Conservation (phyloP, 2,888 invertebrate species). For the Plagiodera versicolora region DNA sequence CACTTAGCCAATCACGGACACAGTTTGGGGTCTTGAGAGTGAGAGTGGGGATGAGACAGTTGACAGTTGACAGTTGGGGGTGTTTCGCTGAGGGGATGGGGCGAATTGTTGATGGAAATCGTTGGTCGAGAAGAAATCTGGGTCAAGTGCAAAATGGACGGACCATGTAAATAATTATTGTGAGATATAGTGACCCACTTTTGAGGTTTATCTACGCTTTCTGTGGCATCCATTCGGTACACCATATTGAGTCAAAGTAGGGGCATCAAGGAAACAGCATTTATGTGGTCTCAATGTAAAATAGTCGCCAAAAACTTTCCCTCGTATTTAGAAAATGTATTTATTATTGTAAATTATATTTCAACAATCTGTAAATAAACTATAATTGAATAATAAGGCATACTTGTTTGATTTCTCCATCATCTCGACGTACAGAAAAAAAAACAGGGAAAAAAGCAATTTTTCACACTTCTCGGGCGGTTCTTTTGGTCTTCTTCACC, state of each 20-base stretch:
- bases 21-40: conserved; percentile 53
- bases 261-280: not conserved
- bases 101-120: too few species aligned
- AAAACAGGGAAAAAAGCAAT: too few species aligned
- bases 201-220: too few species aligned
- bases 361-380: conserved; percentile 40
- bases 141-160: conserved; percentile 19
- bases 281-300: conserved; percentile 13
- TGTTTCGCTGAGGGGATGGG: too few species aligned
- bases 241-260: not conserved
- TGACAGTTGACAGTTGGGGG: not conserved
- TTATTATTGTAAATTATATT: conserved; percentile 34
- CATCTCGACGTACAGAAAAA: too few species aligned
- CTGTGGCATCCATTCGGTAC: not conserved
- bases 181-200: too few species aligned
- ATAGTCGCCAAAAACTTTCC: conserved; percentile 15
- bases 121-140: conserved; percentile 7
- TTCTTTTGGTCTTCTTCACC: conserved; percentile 29
- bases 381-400: not conserved
- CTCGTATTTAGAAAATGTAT: conserved; percentile 29
- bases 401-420: not conserved
- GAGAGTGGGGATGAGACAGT: not conserved
- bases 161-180: not conserved
- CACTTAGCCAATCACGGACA: conserved; percentile 55
- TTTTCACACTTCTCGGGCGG: too few species aligned